Conservation (phyloP, 2,113 vertebrate genomes). For the Seriola quinqueradiata region DNA sequence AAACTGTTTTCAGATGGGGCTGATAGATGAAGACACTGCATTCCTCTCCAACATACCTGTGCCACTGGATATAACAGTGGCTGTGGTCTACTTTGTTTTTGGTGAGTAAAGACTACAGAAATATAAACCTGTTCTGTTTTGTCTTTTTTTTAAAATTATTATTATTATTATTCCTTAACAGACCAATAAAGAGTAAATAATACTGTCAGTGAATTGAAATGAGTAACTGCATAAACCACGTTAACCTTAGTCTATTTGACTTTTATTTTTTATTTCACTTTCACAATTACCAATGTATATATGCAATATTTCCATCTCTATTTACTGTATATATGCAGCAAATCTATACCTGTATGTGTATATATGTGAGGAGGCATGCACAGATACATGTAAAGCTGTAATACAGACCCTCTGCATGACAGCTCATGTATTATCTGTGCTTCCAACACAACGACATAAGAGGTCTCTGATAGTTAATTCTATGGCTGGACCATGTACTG, state of each 20-base stretch:
- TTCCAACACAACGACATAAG: neutral
- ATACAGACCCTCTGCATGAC: neutral
- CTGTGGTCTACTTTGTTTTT: slow-evolving; percentile 82
- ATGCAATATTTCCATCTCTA: too few relatives aligned
- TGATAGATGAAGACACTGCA: slow-evolving; percentile 61
- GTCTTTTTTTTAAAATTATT: too few relatives aligned
- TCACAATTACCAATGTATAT: too few relatives aligned
- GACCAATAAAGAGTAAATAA: slow-evolving; percentile 1
- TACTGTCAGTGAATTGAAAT: slow-evolving; percentile 3
- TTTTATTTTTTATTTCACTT: neutral
- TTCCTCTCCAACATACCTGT: slow-evolving; percentile 83
- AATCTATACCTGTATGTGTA: too few relatives aligned
- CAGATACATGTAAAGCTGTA: neutral
- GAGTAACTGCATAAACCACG: too few relatives aligned
- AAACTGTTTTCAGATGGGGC: slow-evolving; percentile 77
- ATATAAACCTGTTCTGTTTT: neutral
- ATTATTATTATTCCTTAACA: neutral
- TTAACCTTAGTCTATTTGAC: too few relatives aligned
- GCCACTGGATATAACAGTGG: slow-evolving; percentile 78
- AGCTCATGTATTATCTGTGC: neutral
- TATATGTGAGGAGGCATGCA: neutral
- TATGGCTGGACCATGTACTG: neutral
- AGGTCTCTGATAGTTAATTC: neutral
- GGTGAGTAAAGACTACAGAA: slow-evolving; percentile 72
- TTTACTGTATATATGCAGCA: too few relatives aligned